Conservation (phyloP, 2,797 vertebrate genomes). For the Arremon brunneinucha region DNA sequence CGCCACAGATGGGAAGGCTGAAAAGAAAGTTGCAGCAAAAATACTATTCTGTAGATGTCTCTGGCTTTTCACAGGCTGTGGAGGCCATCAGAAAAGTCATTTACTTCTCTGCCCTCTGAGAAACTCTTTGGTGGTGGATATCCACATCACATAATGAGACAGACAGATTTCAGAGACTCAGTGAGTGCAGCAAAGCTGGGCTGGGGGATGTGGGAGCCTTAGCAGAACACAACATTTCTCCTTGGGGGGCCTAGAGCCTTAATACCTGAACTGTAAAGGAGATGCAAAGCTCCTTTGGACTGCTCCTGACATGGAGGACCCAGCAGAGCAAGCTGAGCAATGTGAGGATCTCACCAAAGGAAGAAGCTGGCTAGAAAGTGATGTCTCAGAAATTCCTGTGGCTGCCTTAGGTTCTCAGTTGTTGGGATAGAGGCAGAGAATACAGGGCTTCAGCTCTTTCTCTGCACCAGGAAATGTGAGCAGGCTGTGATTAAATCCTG, state of each 20-base stretch:
- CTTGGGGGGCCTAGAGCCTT: rapidly evolving
- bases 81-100: neutral
- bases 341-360: neutral
- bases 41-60: neutral
- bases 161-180: neutral
- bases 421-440: neutral
- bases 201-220: neutral
- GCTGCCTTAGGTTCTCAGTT: neutral
- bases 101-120: neutral
- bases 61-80: neutral
- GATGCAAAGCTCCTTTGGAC: neutral
- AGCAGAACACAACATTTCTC: neutral
- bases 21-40: neutral
- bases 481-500: neutral
- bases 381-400: neutral
- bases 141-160: rapidly evolving
- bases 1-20: neutral
- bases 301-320: neutral
- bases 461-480: neutral
- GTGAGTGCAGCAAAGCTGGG: neutral
- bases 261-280: neutral
- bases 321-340: neutral
- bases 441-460: neutral
- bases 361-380: neutral
- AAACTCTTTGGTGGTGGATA: neutral